Percentiles rank a stretch among this genome's conserved stretches.
phyloP scores from a whole-genome alignment of 53 echinoderm and acorn worm species.

The Luidia sarsii region DNA sequence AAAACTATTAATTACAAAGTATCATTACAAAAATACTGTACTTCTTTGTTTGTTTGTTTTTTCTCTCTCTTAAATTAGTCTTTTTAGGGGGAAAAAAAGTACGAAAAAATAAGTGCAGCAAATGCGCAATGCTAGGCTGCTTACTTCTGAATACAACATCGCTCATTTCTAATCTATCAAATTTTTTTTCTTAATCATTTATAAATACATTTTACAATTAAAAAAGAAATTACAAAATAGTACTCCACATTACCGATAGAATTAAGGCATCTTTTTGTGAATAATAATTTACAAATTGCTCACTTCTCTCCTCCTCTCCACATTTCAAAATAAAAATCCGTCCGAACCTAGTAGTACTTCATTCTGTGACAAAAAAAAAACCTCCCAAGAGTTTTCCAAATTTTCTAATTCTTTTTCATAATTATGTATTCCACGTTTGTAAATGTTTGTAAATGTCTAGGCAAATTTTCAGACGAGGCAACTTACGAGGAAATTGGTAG shows the following conservation, averaged over 20 bases:
- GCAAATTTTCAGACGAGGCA: neutral
- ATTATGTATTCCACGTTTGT: neutral
- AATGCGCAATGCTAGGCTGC: conserved; percentile 23
- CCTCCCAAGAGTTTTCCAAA: neutral
- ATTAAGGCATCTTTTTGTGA: too few relatives aligned
- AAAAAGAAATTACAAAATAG: too few relatives aligned
- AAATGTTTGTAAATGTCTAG: neutral
- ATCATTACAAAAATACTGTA: conserved; percentile 37
- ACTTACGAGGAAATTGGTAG: neutral
- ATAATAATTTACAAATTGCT: too few relatives aligned
- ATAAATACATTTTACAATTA: too few relatives aligned
- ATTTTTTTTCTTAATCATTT: too few relatives aligned
- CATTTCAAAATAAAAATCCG: too few relatives aligned
- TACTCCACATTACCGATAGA: too few relatives aligned
- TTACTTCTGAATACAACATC: conserved; percentile 1
- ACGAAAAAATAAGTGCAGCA: conserved; percentile 4
- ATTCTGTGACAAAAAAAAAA: too few relatives aligned
- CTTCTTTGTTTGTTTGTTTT: neutral
- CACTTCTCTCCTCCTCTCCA: too few relatives aligned
- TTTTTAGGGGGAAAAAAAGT: too few relatives aligned
- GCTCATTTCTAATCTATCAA: neutral
- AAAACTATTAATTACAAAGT: conserved; percentile 23
- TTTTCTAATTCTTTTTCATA: neutral
- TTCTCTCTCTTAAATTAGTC: too few relatives aligned
- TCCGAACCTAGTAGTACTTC: too few relatives aligned